These are phyloP conservation scores for Drosophila mayri DNA, from an alignment of 1,140 invertebrate species.

Conservation along the genomic window DNA sequence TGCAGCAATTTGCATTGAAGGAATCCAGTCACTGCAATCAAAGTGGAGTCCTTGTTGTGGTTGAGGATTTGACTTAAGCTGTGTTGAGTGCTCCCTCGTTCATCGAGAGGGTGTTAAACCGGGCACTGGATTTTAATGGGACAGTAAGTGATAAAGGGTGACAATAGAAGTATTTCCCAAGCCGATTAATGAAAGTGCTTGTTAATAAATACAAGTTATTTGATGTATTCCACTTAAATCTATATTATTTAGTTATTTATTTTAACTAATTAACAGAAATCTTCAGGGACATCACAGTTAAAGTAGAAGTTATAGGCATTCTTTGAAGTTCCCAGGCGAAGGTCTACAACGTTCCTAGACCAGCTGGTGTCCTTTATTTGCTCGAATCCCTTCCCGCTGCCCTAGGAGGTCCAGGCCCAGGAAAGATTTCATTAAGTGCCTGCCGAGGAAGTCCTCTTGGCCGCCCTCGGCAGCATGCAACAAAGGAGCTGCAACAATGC, in stretches of 20 bases:
- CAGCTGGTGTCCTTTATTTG: conserved; percentile 20
- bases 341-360: background rate
- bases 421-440: conserved; percentile 54
- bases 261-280: background rate
- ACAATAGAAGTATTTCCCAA: too few species aligned
- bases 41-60: conserved; percentile 40
- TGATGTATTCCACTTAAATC: background rate
- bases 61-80: conserved; percentile 35
- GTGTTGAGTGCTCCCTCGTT: conserved; percentile 6
- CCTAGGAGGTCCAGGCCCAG: conserved; percentile 13
- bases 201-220: background rate
- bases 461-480: conserved; percentile 17
- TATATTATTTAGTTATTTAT: background rate
- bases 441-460: conserved; percentile 21
- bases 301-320: background rate
- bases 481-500: conserved; percentile 67
- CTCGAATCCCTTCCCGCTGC: background rate
- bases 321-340: background rate
- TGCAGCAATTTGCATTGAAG: conserved; percentile 42
- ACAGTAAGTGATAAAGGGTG: too few species aligned
- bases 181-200: background rate
- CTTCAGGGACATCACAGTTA: background rate
- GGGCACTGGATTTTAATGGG: background rate
- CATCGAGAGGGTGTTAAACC: background rate
- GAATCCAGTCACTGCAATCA: conserved; percentile 21